phyloP scores from a whole-genome alignment of 2,797 vertebrate genomes.

The Telmatherina bonti region DNA sequence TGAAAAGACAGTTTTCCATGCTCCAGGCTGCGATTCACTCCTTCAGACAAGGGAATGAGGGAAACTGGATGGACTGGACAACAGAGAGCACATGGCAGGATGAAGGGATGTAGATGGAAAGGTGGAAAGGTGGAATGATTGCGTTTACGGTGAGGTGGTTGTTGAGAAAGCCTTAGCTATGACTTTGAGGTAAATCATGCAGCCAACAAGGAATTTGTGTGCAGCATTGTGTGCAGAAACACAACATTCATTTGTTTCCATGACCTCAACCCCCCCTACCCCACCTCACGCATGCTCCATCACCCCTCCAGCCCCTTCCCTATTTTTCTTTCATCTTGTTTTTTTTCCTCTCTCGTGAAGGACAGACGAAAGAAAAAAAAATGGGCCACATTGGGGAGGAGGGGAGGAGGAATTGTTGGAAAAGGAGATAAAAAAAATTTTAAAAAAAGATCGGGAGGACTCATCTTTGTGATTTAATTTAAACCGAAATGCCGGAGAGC shows the following conservation, averaged over 20 bases:
- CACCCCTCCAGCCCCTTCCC: conserved; percentile 5
- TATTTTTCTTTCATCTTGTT: conserved; percentile 21
- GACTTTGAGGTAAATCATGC: conserved; percentile 16
- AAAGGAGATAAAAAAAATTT: conserved; percentile 29
- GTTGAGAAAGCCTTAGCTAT: conserved; percentile 22
- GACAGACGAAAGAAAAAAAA: conserved; percentile 21
- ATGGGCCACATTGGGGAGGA: conserved; percentile 52
- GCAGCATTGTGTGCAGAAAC: conserved; percentile 46
- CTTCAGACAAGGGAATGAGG: conserved; percentile 41
- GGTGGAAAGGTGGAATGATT: not conserved
- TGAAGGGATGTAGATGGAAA: conserved; percentile 27
- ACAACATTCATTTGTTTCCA: conserved; percentile 47
- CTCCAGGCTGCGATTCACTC: conserved; percentile 38
- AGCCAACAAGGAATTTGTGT: conserved; percentile 12
- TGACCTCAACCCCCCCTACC: conserved; percentile 40
- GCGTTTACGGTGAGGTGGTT: conserved; percentile 8
- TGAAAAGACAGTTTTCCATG: conserved; percentile 56
- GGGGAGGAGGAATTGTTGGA: conserved; percentile 40
- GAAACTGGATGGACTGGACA: conserved; percentile 37
- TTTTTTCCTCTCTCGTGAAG: conserved; percentile 32
- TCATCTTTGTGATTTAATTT: conserved; percentile 79
- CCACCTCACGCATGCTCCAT: not conserved
- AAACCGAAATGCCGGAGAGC: conserved; percentile 75
- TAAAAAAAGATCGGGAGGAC: conserved; percentile 55
- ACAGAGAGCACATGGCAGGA: conserved; percentile 38